Percentiles rank a stretch among this genome's conserved stretches.
Conservation (phyloP, 2,888 invertebrate species). For the Gibbula magus region DNA sequence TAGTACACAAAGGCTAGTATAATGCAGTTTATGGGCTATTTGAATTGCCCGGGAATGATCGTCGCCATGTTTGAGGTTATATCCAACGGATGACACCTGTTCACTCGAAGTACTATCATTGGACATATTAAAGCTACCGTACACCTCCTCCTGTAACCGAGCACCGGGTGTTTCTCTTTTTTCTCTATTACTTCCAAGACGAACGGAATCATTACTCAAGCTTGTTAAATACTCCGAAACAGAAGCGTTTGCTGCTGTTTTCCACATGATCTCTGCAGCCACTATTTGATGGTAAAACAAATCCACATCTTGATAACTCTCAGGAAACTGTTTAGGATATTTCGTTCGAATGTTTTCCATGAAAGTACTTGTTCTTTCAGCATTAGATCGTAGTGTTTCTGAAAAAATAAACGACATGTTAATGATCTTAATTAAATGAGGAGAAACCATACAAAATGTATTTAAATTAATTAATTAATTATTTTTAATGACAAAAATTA, state of each 20-base stretch:
- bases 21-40: conserved; percentile 48
- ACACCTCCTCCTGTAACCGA: background rate
- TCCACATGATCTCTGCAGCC: conserved; percentile 38
- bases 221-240: background rate
- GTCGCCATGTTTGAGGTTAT: background rate
- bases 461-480: too few species aligned
- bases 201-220: background rate
- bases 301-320: conserved; percentile 22
- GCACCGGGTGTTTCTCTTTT: conserved; percentile 4
- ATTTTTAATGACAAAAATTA: too few species aligned
- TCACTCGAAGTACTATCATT: background rate
- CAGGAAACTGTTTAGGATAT: conserved; percentile 34
- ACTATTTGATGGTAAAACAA: conserved; percentile 34
- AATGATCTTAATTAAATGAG: background rate
- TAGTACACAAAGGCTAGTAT: conserved; percentile 44
- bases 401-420: conserved; percentile 16
- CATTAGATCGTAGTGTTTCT: conserved; percentile 39
- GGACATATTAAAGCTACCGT: conserved; percentile 22
- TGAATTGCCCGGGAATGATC: conserved; percentile 32
- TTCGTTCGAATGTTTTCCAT: conserved; percentile 26
- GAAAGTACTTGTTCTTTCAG: conserved; percentile 35
- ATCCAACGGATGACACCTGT: background rate
- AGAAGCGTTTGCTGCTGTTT: conserved; percentile 6
- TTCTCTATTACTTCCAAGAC: background rate
- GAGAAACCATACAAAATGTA: background rate